Evolutionary conservation across 2,888 invertebrate species (phyloP), one percentile per base, ranked within the genome.

Genomic region (Drosophila cyrtoloma): DNA sequence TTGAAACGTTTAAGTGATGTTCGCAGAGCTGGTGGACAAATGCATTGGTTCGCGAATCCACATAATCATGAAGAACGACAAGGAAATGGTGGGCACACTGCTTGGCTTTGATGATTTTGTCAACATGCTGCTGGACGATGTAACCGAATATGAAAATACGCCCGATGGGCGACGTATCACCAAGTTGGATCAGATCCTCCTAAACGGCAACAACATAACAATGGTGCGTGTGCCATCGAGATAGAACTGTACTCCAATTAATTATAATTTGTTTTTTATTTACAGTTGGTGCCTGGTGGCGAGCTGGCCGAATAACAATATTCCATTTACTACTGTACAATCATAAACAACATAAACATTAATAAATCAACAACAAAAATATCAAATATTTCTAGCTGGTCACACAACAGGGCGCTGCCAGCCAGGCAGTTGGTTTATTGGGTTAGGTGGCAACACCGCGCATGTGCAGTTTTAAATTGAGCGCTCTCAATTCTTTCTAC

Each of bases 61-160:
- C 93, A 99, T 99, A 33, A 99, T 99, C 77, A 99, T 99, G 99
- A 99, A 99, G 94, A 99, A 99, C 93, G 99, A 99, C 93, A 99
- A 99, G 94, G 99, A 99, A 95, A 98, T 99, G 93, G 99, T 99
- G 16, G 99, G 99, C 75, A 99, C 99, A 0, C 94, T 99, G 59
- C 95, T 98, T 79, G 99, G 99, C 10, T 99, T 99, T 93, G 99
- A 99, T 93, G 99, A 99, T 93, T 99, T 99, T 93, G 99, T 99
- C 39, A 99, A 99, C 93, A 99, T 99, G 99, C 95, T 99, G 59
- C 93, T 99, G 77, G 99, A 99, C 93, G 99, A 99, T 94, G 99
- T 99, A 5, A 98, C 98, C 0, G 99, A 99, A 94, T 99, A 98
- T 92, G 99, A 99, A 94, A 98, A 97, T 57, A 99, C 99, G 0